Conservation (phyloP, 2,888 invertebrate genomes). For the Nebria salina region DNA sequence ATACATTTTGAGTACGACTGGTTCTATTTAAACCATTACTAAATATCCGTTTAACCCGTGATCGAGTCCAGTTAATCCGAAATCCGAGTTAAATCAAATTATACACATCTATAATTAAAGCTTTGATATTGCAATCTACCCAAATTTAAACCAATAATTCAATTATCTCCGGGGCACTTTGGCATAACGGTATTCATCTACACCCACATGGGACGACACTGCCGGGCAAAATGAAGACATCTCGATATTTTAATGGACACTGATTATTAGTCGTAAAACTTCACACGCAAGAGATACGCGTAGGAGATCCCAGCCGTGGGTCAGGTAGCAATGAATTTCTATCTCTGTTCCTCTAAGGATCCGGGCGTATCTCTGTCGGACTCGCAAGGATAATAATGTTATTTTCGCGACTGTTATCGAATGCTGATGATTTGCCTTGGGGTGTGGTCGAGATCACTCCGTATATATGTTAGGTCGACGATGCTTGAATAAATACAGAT, state of each 20-base stretch:
- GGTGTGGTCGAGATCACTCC: background rate
- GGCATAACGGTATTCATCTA: background rate
- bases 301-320: background rate
- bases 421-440: background rate
- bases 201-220: background rate
- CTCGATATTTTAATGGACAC: background rate
- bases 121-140: background rate
- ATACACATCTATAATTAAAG: background rate
- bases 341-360: background rate
- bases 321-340: background rate
- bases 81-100: background rate
- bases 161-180: background rate
- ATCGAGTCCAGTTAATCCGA: background rate
- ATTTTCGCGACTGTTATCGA: slow-evolving; percentile 1
- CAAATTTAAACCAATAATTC: background rate
- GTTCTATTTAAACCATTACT: background rate
- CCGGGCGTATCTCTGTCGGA: background rate
- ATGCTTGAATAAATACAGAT: background rate
- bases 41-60: background rate
- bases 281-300: background rate
- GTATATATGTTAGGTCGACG: background rate
- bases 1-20: background rate
- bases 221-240: background rate
- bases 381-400: background rate
- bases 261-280: slow-evolving; percentile 1